Evolutionary conservation across 2,888 invertebrate genomes (phyloP), one percentile per base, ranked within the genome.

Genomic region (Campoplex nolae): DNA sequence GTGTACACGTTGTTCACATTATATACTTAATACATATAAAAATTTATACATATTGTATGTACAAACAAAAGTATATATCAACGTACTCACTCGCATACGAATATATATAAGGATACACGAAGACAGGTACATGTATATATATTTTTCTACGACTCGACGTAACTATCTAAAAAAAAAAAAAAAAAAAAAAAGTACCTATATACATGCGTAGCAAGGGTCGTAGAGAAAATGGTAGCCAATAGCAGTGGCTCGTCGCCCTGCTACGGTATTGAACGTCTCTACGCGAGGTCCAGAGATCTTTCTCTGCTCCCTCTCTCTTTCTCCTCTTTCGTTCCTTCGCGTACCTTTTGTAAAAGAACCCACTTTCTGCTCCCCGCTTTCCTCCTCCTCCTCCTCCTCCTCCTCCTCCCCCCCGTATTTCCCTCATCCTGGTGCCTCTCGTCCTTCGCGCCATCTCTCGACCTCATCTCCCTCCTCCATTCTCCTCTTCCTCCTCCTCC

Each of bases 241-340:
- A 92, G 94, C 94, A 93, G 90, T 92, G 91, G 91, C 91, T 90
- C 89, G 86, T 86, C 91, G 91, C 91, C 90, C 90, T 89, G 92
- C 91, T 92, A 91, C 93, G 91, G 92, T 94, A 94, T 94, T 94
- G 94, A 94, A 94, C 94, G 94, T 93, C 93, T 93, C 92, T 92
- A 92, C 91, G 92, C 91, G 90, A 91, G 90, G 91, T 93, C 93
- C 93, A 92, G 93, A 90, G 91, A 91, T 92, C 90, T 90, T 85
- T 23, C 68, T 32, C 78, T n/a, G n/a, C n/a, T 45, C 45, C 56
- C 58, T 58, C 56, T 54, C 54, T 81, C 45, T 42, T 32, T 70
- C 56, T 54, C 45, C 85, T 76, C 80, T 74, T 16, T 38, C 89
- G 88, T 87, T 80, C 80, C 85, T 80, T 74, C 84, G 85, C 84